phyloP scores from a whole-genome alignment of 2,888 invertebrate genomes.

The Heliconius aoede region DNA sequence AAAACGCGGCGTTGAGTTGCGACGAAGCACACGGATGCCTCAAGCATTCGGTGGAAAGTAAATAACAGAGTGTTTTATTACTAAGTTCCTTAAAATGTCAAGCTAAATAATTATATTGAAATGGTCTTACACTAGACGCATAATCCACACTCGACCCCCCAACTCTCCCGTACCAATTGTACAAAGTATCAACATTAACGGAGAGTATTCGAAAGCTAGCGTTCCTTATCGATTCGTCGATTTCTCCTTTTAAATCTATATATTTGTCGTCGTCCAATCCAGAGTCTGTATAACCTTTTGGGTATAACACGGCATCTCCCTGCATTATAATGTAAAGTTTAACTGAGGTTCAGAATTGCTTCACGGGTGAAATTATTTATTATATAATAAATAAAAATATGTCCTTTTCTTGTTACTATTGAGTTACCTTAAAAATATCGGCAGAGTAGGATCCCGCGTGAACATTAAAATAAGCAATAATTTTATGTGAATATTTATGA shows the following conservation, averaged over 20 bases:
- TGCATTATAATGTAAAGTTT: conserved; percentile 42
- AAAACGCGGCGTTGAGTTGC: too few relatives aligned
- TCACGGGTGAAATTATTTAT: too few relatives aligned
- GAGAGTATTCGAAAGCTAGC: conserved; percentile 63
- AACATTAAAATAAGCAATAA: conserved; percentile 68
- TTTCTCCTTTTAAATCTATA: conserved; percentile 67
- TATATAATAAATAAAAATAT: too few relatives aligned
- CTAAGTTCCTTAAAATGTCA: too few relatives aligned
- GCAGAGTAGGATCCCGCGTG: conserved; percentile 58
- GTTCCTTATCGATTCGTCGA: conserved; percentile 71
- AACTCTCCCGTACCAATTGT: conserved; percentile 71
- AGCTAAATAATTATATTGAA: neutral
- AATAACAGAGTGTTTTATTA: too few relatives aligned
- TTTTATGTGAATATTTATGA: conserved; percentile 68
- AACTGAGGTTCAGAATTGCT: too few relatives aligned
- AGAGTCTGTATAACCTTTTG: conserved; percentile 64
- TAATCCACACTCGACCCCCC: conserved; percentile 73
- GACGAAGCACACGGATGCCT: too few relatives aligned
- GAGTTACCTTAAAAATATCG: conserved; percentile 60
- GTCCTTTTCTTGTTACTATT: too few relatives aligned
- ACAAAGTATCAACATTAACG: conserved; percentile 61
- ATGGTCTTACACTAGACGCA: conserved; percentile 61
- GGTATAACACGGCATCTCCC: conserved; percentile 76
- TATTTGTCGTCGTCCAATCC: conserved; percentile 69
- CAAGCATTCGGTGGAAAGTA: too few relatives aligned